phyloP scores from a whole-genome alignment of 23 tunicate species.

The Halocynthia roretzi region DNA sequence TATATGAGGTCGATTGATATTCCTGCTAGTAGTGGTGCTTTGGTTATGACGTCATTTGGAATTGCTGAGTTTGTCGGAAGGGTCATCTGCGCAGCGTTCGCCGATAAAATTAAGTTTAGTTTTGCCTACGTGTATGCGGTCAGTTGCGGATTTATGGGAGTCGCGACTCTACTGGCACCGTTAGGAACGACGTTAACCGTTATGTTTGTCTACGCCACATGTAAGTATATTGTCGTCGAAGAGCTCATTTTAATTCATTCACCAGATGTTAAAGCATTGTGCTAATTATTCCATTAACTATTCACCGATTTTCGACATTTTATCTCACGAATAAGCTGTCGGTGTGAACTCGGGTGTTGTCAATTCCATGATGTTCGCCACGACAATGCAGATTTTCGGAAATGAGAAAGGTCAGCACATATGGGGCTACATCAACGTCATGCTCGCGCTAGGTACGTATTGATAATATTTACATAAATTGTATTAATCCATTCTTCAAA shows the following conservation, averaged over 20 bases:
- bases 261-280: too few species aligned
- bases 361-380: conserved; percentile 75
- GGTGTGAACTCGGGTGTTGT: conserved; percentile 77
- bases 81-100: conserved; percentile 42
- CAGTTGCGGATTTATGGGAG: conserved; percentile 49
- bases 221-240: conserved; percentile 18
- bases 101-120: conserved; percentile 48
- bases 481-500: neutral
- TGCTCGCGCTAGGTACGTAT: conserved; percentile 69
- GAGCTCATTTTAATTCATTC: too few species aligned
- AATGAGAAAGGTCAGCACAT: conserved; percentile 54
- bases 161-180: conserved; percentile 51
- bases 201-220: conserved; percentile 65
- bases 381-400: conserved; percentile 82
- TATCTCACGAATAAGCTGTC: conserved; percentile 22
- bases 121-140: conserved; percentile 58
- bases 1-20: conserved; percentile 62
- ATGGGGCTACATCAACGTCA: conserved; percentile 90
- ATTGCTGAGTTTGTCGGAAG: conserved; percentile 63
- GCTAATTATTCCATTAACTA: too few species aligned
- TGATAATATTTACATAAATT: neutral
- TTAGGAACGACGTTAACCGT: conserved; percentile 34
- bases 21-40: conserved; percentile 11
- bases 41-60: conserved; percentile 72
- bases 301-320: too few species aligned